Percentiles rank a stretch among this genome's conserved stretches.
These are phyloP conservation scores for Rhynchomys soricoides DNA, from an alignment of 2,113 vertebrate genomes.

Conservation along the genomic window DNA sequence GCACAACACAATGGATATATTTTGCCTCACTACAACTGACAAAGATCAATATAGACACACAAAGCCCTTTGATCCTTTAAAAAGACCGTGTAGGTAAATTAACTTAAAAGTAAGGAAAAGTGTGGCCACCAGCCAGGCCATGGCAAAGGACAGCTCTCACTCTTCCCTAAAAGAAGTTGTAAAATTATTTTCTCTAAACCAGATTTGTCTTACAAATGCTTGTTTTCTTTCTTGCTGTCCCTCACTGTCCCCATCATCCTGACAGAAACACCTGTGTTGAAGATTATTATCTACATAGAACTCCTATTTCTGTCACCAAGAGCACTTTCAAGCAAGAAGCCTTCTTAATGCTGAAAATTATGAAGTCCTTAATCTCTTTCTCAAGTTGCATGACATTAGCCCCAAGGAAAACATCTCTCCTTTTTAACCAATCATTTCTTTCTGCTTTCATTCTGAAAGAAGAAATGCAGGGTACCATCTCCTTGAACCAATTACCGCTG, in stretches of 20 bases:
- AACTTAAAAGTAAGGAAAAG: background rate
- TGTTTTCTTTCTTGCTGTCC: background rate
- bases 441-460: background rate
- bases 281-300: conserved; percentile 17
- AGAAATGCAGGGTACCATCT: background rate
- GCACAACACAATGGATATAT: background rate
- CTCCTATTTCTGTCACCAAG: conserved; percentile 19
- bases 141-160: conserved; percentile 1
- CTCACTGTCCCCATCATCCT: background rate
- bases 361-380: conserved; percentile 26
- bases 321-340: background rate
- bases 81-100: background rate
- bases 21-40: conserved; percentile 10
- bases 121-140: background rate
- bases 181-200: conserved; percentile 32
- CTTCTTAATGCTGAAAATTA: conserved; percentile 48
- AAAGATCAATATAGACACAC: conserved; percentile 26
- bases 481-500: background rate
- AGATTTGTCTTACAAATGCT: background rate
- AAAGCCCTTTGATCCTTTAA: background rate
- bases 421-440: background rate
- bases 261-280: conserved; percentile 11
- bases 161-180: background rate
- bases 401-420: background rate
- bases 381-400: background rate